These are phyloP conservation scores for Micrasema longulum DNA, from an alignment of 1,140 invertebrate genomes.

Conservation along the genomic window DNA sequence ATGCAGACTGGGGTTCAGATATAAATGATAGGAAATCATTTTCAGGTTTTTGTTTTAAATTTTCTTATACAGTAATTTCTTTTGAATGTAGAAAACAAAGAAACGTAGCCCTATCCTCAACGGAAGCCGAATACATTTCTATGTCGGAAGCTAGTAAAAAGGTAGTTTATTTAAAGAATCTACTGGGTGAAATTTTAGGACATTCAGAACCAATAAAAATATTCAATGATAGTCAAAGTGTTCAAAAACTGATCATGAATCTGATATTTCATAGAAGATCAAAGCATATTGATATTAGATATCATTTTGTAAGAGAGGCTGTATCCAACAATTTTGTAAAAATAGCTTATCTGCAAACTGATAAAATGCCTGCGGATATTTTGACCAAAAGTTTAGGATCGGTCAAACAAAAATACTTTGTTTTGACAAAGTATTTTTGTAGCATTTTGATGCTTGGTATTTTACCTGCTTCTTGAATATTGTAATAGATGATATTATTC, in stretches of 20 bases:
- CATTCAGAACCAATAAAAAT: neutral
- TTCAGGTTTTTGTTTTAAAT: conserved; percentile 58
- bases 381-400: too few species aligned
- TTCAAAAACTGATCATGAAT: conserved; percentile 16
- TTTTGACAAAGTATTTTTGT: too few species aligned
- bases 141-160: conserved; percentile 55
- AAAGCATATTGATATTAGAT: conserved; percentile 45
- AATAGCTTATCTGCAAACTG: neutral
- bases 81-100: conserved; percentile 58
- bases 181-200: neutral
- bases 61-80: conserved; percentile 55
- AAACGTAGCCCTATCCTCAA: conserved; percentile 58
- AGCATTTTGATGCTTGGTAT: too few species aligned
- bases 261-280: conserved; percentile 23
- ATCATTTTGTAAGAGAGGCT: conserved; percentile 43
- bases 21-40: conserved; percentile 56
- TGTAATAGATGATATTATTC: too few species aligned
- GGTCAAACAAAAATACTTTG: too few species aligned
- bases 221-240: neutral
- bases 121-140: conserved; percentile 61
- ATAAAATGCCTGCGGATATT: neutral
- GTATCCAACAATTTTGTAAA: conserved; percentile 8
- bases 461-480: too few species aligned
- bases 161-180: conserved; percentile 48
- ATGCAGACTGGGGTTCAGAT: conserved; percentile 59